These are phyloP conservation scores for Anas platyrhynchos DNA, from an alignment of 2,113 vertebrate species.

Conservation along the genomic window DNA sequence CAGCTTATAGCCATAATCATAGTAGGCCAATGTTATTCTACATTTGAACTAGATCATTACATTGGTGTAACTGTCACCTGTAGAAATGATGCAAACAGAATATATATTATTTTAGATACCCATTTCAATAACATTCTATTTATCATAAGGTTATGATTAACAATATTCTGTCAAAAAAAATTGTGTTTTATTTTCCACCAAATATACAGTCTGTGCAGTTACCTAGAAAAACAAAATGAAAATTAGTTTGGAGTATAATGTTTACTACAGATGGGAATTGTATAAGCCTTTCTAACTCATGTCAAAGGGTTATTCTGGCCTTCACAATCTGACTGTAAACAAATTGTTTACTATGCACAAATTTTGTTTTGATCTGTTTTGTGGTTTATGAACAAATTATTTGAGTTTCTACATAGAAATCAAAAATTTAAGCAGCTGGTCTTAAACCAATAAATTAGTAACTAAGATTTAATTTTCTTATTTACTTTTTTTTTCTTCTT, in stretches of 20 bases:
- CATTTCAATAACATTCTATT: not conserved
- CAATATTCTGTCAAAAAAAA: not conserved
- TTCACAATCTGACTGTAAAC: not conserved
- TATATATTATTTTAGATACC: not conserved
- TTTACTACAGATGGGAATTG: not conserved
- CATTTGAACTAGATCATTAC: not conserved
- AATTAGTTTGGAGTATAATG: not conserved
- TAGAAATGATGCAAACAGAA: not conserved
- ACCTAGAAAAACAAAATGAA: not conserved
- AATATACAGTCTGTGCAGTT: not conserved
- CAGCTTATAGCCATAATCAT: not conserved
- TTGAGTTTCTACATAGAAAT: not conserved
- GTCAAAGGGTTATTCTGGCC: not conserved
- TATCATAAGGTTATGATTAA: not conserved
- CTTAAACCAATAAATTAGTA: not conserved
- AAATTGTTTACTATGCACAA: not conserved
- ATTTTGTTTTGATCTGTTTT: not conserved
- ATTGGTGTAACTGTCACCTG: not conserved
- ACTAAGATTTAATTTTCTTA: not conserved
- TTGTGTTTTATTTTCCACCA: not conserved
- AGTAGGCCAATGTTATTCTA: not conserved
- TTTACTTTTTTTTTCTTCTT: not conserved
- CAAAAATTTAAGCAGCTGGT: not conserved
- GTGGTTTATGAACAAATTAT: not conserved
- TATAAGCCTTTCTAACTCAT: slow-evolving; percentile 1